Evolutionary conservation across 2,113 vertebrate genomes (phyloP), one percentile per base, ranked within the genome.

Genomic region (Colossoma macropomum): DNA sequence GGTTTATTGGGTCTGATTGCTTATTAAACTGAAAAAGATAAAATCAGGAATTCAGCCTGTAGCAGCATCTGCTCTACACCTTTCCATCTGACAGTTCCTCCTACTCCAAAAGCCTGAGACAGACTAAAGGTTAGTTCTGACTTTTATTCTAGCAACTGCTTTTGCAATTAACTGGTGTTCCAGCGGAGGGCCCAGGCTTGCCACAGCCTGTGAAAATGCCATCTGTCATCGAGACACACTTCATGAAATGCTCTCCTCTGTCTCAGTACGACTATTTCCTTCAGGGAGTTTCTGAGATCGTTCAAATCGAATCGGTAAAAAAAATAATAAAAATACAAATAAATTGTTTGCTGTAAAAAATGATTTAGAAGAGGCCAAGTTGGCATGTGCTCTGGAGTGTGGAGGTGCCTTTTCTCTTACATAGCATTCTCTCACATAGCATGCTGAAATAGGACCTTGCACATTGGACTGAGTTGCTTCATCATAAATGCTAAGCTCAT

Each of bases 181-280:
- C 80, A 84, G 81, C 86, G 84, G 86, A 68, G 88, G 89, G 90
- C 90, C 91, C 83, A 28, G 88, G 62, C 88, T 89, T 84, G 75
- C 82, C 89, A 86, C 87, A 88, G 88, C 90, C 79, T 89, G 88
- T 81, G 90, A 91, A 94, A 92, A 90, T 91, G 87, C 89, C 92
- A 93, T 93, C 90, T 92, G 90, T 93, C 92, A 92, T 91, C 89
- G 92, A 87, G 89, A 90, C 88, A 91, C 90, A 90, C 90, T 87
- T 87, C 90, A 90, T 92, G 90, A 91, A 92, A 89, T 87, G 85
- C 89, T 88, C 89, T 88, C 87, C 91, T 89, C 88, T 76, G 90
- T 90, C 92, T 91, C 87, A 87, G 84, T 85, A 81, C 59, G 86
- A 90, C 85, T 91, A 80, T 88, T 93, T 91, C 89, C 91, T 91